Evolutionary conservation across 2,797 vertebrate genomes (phyloP).

Genomic region (Rousettus madagascariensis): DNA sequence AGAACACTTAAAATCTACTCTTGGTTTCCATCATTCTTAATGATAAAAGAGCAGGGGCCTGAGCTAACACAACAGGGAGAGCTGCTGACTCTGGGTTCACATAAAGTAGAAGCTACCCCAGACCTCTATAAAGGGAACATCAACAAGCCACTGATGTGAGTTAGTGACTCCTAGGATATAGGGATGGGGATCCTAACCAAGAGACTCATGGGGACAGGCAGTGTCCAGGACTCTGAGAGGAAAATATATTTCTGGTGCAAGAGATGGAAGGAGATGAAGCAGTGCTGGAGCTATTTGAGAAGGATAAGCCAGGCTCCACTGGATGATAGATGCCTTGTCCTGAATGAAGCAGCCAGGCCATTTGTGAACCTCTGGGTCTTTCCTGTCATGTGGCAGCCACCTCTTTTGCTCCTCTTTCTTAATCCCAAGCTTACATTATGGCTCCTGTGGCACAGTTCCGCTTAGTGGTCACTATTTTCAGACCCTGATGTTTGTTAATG

Average conservation of each 20-base stretch:
- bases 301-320: background rate
- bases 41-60: background rate
- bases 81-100: background rate
- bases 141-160: background rate
- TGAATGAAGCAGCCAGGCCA: background rate
- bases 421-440: background rate
- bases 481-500: background rate
- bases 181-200: background rate
- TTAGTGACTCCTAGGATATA: background rate
- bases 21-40: background rate
- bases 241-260: background rate
- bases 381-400: background rate
- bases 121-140: background rate
- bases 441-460: background rate
- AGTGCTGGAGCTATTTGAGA: background rate
- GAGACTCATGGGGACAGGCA: background rate
- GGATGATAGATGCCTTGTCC: background rate
- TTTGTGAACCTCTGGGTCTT: background rate
- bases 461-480: background rate
- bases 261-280: background rate
- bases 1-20: background rate
- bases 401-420: background rate
- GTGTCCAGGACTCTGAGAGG: background rate
- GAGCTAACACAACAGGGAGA: background rate
- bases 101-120: background rate